These are phyloP conservation scores for Abramis brama DNA, from an alignment of 2,113 vertebrate genomes.

Conservation along the genomic window DNA sequence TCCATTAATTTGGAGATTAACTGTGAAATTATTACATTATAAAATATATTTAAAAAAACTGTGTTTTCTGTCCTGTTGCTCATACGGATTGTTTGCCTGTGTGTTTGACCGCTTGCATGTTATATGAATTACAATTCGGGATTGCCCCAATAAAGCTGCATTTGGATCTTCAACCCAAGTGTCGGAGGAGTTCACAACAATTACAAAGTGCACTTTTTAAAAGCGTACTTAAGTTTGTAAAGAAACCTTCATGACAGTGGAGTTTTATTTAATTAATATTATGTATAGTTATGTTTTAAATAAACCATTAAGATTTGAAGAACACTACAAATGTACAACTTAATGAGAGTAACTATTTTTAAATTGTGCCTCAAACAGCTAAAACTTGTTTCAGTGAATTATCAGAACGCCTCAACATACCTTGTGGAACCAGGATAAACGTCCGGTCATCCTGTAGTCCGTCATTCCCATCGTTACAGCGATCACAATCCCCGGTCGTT, in stretches of 20 bases:
- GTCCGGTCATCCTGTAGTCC: constrained; percentile 49
- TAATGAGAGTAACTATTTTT: too few species aligned
- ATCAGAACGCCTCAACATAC: neutral
- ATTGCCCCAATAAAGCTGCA: too few species aligned
- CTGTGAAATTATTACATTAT: too few species aligned
- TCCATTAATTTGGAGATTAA: too few species aligned
- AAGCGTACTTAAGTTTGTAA: neutral
- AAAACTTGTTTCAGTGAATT: neutral
- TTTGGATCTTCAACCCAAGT: too few species aligned
- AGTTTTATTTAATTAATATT: neutral
- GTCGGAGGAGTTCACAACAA: too few species aligned
- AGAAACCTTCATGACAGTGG: neutral
- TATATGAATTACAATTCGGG: too few species aligned
- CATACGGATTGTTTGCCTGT: too few species aligned
- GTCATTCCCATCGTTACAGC: constrained; percentile 64
- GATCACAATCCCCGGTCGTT: constrained; percentile 50
- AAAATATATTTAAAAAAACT: too few species aligned
- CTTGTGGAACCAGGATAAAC: neutral
- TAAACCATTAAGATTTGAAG: neutral
- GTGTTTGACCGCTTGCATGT: too few species aligned
- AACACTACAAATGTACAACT: neutral
- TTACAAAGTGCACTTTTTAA: neutral
- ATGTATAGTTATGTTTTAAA: too few species aligned
- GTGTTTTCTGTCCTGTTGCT: too few species aligned
- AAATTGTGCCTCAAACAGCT: neutral